Evolutionary conservation across 2,888 invertebrate genomes (phyloP), one percentile per base, ranked within the genome.

Genomic region (Patella pellucida): DNA sequence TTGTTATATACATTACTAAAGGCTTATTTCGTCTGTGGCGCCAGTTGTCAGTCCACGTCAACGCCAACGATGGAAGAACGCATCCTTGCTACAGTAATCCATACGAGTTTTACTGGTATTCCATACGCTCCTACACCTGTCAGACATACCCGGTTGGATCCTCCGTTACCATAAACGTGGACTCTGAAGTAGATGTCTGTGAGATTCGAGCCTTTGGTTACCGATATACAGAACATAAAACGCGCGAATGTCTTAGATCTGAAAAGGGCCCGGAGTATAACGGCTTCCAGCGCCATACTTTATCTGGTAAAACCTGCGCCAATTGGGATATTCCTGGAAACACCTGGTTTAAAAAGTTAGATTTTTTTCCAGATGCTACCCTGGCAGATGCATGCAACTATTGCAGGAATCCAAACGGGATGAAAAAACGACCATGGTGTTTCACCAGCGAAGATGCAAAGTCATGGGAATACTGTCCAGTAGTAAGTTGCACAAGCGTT

Each of bases 241-340:
- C 68, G 27, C 31, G 70, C 15, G 75, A 70, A 1, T 75, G 75
- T 71, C 41, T 67, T 12, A 70, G 70, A 15, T 71, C 75, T 27
- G 41, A 12, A 12, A 12, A 19, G 4, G 75, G 75, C 51, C 67
- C 5, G 1, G 75, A 75, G 5, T 75, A 75, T 68, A 70, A 52
- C 16, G 75, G 75, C 5, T 27, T 23, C 52, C 50, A 51, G 68
- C 52, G 23, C 31, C 16, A 23, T 23, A 71, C 75, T 12, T 52
- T 31, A 27, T 52, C 23, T 2, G 52, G 52, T 3, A 27, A 52
- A 52, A 7, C 52, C 9, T 75, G 75, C 19, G 16, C 12, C 27
- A 51, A 5, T 14, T 75, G 75, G 75, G 27, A 1, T 1, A 27
- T 3, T 7, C 23, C 52, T n/a, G 27, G 5, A 23, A 23, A 14